Conservation (phyloP, 1,140 invertebrate genomes). For the Drusus annulatus region DNA sequence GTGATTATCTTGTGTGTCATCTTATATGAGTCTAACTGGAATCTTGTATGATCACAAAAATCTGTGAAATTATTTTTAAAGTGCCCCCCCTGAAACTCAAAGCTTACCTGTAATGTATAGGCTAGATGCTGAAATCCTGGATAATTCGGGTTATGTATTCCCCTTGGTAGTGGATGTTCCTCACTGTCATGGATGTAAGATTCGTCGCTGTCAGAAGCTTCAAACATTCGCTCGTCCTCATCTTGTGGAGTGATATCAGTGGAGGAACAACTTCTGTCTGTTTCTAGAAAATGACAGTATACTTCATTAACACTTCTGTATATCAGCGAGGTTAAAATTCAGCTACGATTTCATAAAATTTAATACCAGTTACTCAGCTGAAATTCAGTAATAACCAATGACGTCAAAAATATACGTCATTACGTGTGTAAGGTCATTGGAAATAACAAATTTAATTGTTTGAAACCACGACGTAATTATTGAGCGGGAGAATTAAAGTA, state of each 20-base stretch:
- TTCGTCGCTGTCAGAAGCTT: slow-evolving; percentile 68
- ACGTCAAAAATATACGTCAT: too few species aligned
- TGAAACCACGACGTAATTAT: too few species aligned
- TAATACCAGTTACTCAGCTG: too few species aligned
- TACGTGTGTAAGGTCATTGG: too few species aligned
- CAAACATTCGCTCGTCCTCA: slow-evolving; percentile 65
- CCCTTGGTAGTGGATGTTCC: slow-evolving; percentile 69
- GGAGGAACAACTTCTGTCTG: slow-evolving; percentile 52
- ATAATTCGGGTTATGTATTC: slow-evolving; percentile 86
- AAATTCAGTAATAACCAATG: too few species aligned
- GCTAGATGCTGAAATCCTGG: slow-evolving; percentile 79
- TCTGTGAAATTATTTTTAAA: too few species aligned
- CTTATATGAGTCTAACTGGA: background rate
- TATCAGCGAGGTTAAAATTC: too few species aligned
- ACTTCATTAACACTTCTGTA: too few species aligned
- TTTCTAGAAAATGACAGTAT: slow-evolving; percentile 31
- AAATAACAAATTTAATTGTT: too few species aligned
- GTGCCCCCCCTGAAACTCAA: background rate
- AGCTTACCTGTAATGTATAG: slow-evolving; percentile 69
- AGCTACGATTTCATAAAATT: too few species aligned
- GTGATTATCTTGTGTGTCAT: background rate
- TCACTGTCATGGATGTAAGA: slow-evolving; percentile 65
- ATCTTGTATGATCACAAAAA: background rate
- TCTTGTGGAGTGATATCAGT: slow-evolving; percentile 48
- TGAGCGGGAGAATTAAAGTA: too few species aligned